Base-by-base conservation (phyloP, 2,888 invertebrate genomes). In the Lepetodrilus schrolli region DNA sequence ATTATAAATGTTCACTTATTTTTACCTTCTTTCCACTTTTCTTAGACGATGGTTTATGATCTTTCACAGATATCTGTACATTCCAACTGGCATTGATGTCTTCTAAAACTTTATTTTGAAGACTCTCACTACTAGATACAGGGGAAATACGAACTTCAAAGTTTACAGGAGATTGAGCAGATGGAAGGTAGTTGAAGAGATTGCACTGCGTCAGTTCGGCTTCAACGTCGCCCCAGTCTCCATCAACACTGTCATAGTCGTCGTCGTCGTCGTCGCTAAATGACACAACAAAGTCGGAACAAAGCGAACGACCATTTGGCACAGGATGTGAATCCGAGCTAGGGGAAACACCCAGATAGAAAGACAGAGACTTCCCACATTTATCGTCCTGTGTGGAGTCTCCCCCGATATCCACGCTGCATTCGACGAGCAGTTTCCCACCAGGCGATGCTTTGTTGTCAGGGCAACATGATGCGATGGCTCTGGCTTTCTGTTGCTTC, bases 41-140 rank as follows among this genome's bases (percentile, higher is more conserved):
- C n/a, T n/a, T n/a, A n/a, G n/a, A n/a, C n/a, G n/a, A 10, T 43
- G 43, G 8, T 17, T 17, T n/a, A 13, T 58, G n/a, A 8, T 58
- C 36, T 65, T 34, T 34, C n/a, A 47, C 7, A 73, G 75, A 65
- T 3, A 78, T 50, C 17, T 79, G 78, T 10, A 80, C 66, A 68
- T 78, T 74, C 83, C 83, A 83, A 7, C 77, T 76, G 7, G 75
- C 36, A 58, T 83, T 83, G 47, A 83, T 74, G 20, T 77, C 78
- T 30, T 82, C 78, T n/a, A 82, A 17, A 8, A 58, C 30, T 75
- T 70, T 70, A 21, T 70, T 38, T 36, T 34, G 17, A 21, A 20
- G 20, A 17, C 47, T 58, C 17, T 23, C 4, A 8, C 23, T 17
- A 30, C 30, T 34, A 0, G 2, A 26, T 10, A 26, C 43, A 20